Evolutionary conservation across 1,140 invertebrate species (phyloP), one percentile per base, ranked within the genome.

Genomic region (Drosophila pruinosa): DNA sequence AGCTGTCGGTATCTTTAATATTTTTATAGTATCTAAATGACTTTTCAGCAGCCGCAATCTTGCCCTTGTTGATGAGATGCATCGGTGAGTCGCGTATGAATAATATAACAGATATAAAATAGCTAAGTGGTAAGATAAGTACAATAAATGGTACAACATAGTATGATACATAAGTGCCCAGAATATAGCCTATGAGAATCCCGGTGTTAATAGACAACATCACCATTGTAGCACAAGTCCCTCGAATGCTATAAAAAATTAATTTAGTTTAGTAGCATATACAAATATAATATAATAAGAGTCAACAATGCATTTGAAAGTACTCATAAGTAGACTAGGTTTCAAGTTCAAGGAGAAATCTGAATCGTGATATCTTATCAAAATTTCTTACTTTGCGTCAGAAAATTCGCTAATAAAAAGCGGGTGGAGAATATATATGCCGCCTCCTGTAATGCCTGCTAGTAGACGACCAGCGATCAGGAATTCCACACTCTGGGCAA

Each of bases 381-480:
- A n/a, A n/a, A n/a, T n/a, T n/a, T n/a, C n/a, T 78, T 69, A 89
- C 85, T 83, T 77, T 12, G 89, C 67, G 67, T 92, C 83, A 14
- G 80, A 56, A 31, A 86, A 90, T 75, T 90, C 89, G 34, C 85
- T 76, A 41, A 90, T 73, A 24, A 86, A 90, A 34, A 90, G 48
- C 12, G 89, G 75, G 48, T 86, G 70, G 36, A 78, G 63, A 63
- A 82, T 70, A 54, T 83, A 90, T 15, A 75, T 75, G 52, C 80
- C 83, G 12, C 89, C 89, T 10, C 89, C 74, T 0, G 80, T 82
- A 4, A 92, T 75, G 24, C 92, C 92, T 12, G 78, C 75, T 2
- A 92, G 31, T 4, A 91, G 78, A 21, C 92, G 77, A 4, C 90
- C 91, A 24, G 90, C 64, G 19, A 91, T 89, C 21, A 91, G 83